Evolutionary conservation across 2,888 invertebrate species (phyloP).

Genomic region (Carpatolechia fugitivella): DNA sequence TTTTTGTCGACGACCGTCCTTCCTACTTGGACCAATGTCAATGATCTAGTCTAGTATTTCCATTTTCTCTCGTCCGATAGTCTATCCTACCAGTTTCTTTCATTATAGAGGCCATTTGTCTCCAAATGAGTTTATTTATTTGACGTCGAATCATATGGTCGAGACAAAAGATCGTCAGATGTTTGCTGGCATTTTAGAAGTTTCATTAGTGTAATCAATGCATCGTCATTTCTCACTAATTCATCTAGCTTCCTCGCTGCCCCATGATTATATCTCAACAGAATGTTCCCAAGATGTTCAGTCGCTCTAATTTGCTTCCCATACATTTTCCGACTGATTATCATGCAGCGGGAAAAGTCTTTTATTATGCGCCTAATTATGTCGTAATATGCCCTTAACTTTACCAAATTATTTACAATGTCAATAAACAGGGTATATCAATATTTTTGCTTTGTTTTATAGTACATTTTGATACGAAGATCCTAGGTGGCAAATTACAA

Average conservation of each 20-base stretch:
- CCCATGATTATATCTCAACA: slow-evolving; percentile 58
- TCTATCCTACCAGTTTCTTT: slow-evolving; percentile 1
- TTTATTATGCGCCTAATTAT: background rate
- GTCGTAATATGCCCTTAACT: background rate
- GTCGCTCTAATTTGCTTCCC: slow-evolving; percentile 48
- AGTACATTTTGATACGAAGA: no score
- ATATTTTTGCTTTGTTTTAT: no score
- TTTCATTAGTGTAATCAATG: slow-evolving; percentile 45
- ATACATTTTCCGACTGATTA: slow-evolving; percentile 40
- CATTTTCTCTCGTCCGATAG: background rate
- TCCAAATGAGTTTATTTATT: slow-evolving; percentile 1
- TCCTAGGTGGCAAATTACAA: no score
- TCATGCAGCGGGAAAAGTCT: background rate
- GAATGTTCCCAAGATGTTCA: slow-evolving; percentile 61
- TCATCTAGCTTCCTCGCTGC: slow-evolving; percentile 45
- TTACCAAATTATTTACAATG: no score
- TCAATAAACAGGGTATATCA: no score
- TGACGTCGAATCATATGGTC: background rate
- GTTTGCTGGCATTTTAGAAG: slow-evolving; percentile 18
- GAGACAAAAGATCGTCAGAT: background rate
- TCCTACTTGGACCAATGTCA: slow-evolving; percentile 9
- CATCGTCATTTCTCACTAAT: slow-evolving; percentile 52
- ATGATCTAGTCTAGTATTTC: slow-evolving; percentile 7
- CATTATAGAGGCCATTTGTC: background rate
- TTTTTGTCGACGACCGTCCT: slow-evolving; percentile 2